These are phyloP conservation scores for Otus sunia DNA, from an alignment of 2,113 vertebrate genomes.

Conservation along the genomic window DNA sequence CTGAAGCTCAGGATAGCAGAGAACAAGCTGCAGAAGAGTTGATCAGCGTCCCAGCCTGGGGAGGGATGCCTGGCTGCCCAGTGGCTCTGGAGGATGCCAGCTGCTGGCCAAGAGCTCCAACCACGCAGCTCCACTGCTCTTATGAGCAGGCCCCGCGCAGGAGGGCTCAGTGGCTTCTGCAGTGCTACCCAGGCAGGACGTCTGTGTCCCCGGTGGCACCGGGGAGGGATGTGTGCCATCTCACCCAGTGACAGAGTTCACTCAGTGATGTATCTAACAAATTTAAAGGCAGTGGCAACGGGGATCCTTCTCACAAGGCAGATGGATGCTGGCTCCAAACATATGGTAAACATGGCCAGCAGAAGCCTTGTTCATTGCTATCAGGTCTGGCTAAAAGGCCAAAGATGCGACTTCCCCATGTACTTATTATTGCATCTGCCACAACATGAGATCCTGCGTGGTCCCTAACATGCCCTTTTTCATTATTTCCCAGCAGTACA, in stretches of 20 bases:
- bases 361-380: neutral
- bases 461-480: neutral
- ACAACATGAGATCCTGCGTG: neutral
- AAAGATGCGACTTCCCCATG: neutral
- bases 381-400: neutral
- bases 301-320: neutral
- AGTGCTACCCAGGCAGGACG: neutral
- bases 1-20: neutral
- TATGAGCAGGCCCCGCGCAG: accelerated
- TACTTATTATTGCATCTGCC: neutral
- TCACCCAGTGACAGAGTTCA: neutral
- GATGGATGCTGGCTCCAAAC: neutral
- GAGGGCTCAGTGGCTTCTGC: neutral
- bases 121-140: neutral
- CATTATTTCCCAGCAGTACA: neutral
- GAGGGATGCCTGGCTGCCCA: neutral
- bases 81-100: neutral
- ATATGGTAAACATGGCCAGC: neutral
- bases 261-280: neutral
- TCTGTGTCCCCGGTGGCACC: accelerated
- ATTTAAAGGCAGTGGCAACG: neutral
- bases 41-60: neutral
- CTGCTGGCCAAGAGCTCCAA: accelerated
- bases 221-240: neutral
- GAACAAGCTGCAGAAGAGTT: neutral